phyloP scores from a whole-genome alignment of 2,797 vertebrate genomes.

The Crax fasciolata region DNA sequence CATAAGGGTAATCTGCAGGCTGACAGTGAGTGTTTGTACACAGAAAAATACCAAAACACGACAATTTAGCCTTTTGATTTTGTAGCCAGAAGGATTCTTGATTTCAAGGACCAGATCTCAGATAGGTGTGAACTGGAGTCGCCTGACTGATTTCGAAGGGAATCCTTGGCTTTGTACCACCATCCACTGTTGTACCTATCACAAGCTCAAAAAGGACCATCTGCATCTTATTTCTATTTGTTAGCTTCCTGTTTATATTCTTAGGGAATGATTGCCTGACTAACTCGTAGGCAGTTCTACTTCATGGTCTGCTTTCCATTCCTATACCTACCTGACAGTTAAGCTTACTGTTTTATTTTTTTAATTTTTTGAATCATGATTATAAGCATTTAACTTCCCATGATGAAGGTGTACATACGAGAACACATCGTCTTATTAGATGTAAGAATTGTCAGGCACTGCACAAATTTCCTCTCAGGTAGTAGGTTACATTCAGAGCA shows the following conservation, averaged over 20 bases:
- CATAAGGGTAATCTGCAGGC: background rate
- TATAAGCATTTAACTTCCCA: background rate
- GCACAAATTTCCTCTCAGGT: background rate
- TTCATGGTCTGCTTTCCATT: background rate
- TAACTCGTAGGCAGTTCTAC: background rate
- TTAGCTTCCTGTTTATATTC: background rate
- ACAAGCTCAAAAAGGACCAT: background rate
- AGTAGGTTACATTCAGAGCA: background rate
- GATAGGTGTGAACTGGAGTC: background rate
- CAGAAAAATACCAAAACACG: background rate
- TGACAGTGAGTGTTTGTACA: background rate
- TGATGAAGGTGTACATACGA: background rate
- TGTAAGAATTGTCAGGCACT: background rate
- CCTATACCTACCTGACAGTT: background rate
- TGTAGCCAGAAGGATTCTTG: background rate
- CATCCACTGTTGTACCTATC: background rate
- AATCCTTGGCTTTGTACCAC: background rate
- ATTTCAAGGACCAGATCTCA: background rate
- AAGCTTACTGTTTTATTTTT: background rate
- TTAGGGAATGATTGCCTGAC: background rate
- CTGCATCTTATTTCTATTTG: background rate
- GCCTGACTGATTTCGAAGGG: background rate
- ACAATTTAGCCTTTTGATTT: background rate
- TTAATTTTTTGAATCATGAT: background rate
- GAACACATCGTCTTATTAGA: background rate